These are phyloP conservation scores for Porites australiensis DNA, from an alignment of 64 coral and sea anemone genomes.

Conservation along the genomic window DNA sequence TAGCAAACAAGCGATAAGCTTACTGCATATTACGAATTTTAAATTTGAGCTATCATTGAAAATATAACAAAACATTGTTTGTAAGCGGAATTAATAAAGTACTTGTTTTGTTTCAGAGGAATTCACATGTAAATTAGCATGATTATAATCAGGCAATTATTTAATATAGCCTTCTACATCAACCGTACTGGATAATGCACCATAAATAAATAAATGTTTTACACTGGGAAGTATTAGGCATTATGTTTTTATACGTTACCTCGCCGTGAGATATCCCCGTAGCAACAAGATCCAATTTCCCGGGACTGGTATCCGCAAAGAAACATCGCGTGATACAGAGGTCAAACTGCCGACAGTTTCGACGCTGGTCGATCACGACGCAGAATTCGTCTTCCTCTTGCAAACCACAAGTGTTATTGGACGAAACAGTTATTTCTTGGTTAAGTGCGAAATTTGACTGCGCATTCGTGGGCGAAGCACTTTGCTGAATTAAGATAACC, in stretches of 20 bases:
- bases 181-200: too few species aligned
- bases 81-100: too few species aligned
- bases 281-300: conserved; percentile 35
- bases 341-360: background rate
- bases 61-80: too few species aligned
- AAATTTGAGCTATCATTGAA: too few species aligned
- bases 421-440: conserved; percentile 8
- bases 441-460: conserved; percentile 39
- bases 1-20: too few species aligned
- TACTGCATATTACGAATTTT: too few species aligned
- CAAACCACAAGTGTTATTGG: conserved; percentile 20
- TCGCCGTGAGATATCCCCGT: conserved; percentile 10
- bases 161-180: too few species aligned
- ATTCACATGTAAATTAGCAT: too few species aligned
- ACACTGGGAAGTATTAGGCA: too few species aligned
- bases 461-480: background rate
- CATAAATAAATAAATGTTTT: too few species aligned
- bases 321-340: background rate
- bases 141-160: too few species aligned
- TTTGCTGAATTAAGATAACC: conserved; percentile 16
- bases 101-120: too few species aligned
- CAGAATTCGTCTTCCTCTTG: conserved; percentile 22
- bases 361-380: background rate
- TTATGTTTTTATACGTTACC: background rate
- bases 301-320: background rate